A percentile compares a stretch with the other conserved stretches of the same genome.
Conservation (phyloP, 2,888 invertebrate genomes). For the Melanostoma mellinum region DNA sequence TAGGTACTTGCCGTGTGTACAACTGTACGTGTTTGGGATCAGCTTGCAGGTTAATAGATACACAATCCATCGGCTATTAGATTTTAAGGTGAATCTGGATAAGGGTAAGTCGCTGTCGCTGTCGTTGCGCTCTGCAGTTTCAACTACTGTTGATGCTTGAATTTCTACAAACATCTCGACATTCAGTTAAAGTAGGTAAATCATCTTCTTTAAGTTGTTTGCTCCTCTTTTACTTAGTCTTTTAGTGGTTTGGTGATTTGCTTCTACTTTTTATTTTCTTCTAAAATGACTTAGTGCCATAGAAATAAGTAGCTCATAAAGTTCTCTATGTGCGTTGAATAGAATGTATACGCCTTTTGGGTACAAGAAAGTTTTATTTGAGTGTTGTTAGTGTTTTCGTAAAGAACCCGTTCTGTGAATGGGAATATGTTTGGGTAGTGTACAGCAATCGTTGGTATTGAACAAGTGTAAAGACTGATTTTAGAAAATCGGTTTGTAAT, state of each 20-base stretch:
- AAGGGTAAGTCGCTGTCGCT: slow-evolving; percentile 57
- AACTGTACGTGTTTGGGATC: slow-evolving; percentile 54
- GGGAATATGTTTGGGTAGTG: slow-evolving; percentile 2
- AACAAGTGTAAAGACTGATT: not conserved
- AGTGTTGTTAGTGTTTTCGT: slow-evolving; percentile 35
- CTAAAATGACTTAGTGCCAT: slow-evolving; percentile 36
- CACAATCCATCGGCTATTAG: slow-evolving; percentile 35
- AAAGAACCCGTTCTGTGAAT: slow-evolving; percentile 40
- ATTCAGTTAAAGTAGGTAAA: slow-evolving; percentile 64
- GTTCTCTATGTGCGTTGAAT: slow-evolving; percentile 45
- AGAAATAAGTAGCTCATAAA: slow-evolving; percentile 69
- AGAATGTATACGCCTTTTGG: slow-evolving; percentile 51
- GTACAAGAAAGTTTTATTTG: slow-evolving; percentile 65
- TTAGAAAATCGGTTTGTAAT: not conserved
- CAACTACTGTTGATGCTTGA: slow-evolving; percentile 62
- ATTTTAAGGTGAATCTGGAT: slow-evolving; percentile 68
- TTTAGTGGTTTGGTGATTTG: slow-evolving; percentile 38
- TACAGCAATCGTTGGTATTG: slow-evolving; percentile 11
- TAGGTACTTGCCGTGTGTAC: not conserved
- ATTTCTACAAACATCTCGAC: slow-evolving; percentile 62
- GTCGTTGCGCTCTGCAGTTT: slow-evolving; percentile 13
- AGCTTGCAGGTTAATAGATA: slow-evolving; percentile 53
- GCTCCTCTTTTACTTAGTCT: slow-evolving; percentile 53
- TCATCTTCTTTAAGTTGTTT: slow-evolving; percentile 67
- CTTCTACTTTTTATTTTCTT: slow-evolving; percentile 8